Conservation (phyloP, 2,888 invertebrate genomes). For the Allacma fusca region DNA sequence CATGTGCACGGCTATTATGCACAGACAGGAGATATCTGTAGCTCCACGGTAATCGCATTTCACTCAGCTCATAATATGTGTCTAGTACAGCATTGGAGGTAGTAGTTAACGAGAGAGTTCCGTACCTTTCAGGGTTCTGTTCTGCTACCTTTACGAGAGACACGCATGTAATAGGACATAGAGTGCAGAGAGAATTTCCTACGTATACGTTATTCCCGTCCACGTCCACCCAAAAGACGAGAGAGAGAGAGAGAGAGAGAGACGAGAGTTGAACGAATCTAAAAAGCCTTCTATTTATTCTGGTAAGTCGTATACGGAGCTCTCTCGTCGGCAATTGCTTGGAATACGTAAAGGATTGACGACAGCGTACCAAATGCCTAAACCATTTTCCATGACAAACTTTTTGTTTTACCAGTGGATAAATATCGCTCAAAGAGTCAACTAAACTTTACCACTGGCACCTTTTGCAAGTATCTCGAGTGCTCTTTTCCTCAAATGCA, state of each 20-base stretch:
- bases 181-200: no score
- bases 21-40: not conserved
- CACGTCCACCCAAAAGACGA: no score
- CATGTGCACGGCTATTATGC: not conserved
- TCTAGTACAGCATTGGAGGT: no score
- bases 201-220: no score
- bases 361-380: slow-evolving; percentile 14
- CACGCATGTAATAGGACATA: no score
- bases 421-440: slow-evolving; percentile 36
- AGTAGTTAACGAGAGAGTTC: no score
- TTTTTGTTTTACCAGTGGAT: slow-evolving; percentile 40
- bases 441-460: slow-evolving; percentile 35
- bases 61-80: no score
- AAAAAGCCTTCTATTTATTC: slow-evolving; percentile 29
- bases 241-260: no score
- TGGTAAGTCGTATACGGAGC: not conserved
- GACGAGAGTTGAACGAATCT: slow-evolving; percentile 30
- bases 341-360: not conserved
- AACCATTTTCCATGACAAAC: slow-evolving; percentile 24
- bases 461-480: slow-evolving; percentile 16
- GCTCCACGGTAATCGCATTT: not conserved
- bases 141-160: no score
- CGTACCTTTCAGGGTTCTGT: no score
- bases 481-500: not conserved
- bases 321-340: no score